phyloP scores from a whole-genome alignment of 1,140 invertebrate genomes.

The Acromyrmex charruanus region DNA sequence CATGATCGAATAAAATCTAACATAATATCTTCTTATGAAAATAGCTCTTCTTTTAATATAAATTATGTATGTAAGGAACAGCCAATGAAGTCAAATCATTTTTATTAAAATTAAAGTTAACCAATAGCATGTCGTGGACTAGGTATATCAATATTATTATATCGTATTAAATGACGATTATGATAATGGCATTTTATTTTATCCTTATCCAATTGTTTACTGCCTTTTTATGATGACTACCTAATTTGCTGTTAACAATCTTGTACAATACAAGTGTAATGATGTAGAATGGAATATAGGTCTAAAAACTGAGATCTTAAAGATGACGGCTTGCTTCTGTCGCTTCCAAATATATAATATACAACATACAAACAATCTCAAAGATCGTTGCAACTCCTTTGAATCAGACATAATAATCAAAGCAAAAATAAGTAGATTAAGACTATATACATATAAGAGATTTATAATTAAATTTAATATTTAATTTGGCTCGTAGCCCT shows the following conservation, averaged over 20 bases:
- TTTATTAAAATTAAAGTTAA: constrained; percentile 1
- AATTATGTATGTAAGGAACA: not conserved
- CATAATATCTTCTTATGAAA: not conserved
- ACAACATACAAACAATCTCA: not conserved
- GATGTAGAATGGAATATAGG: not conserved
- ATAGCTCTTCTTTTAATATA: not conserved
- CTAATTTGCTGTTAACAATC: constrained; percentile 4
- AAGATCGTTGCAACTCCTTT: not conserved
- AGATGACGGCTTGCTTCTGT: not conserved
- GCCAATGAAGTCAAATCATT: not conserved
- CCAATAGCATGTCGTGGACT: not conserved
- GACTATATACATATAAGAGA: too few relatives aligned
- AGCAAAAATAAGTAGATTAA: not conserved
- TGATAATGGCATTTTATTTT: constrained; percentile 2
- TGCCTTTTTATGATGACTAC: constrained; percentile 1
- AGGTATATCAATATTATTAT: not conserved
- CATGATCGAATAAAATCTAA: not conserved
- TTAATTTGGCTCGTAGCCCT: too few relatives aligned
- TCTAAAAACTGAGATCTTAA: not conserved
- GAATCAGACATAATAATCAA: not conserved
- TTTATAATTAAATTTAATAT: too few relatives aligned
- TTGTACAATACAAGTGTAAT: not conserved
- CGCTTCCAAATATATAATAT: not conserved
- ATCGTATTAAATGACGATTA: not conserved
- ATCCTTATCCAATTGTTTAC: not conserved